Percentiles rank a stretch among this genome's conserved stretches.
These are phyloP conservation scores for Echeneis naucrates DNA, from an alignment of 2,797 vertebrate genomes.

Conservation along the genomic window DNA sequence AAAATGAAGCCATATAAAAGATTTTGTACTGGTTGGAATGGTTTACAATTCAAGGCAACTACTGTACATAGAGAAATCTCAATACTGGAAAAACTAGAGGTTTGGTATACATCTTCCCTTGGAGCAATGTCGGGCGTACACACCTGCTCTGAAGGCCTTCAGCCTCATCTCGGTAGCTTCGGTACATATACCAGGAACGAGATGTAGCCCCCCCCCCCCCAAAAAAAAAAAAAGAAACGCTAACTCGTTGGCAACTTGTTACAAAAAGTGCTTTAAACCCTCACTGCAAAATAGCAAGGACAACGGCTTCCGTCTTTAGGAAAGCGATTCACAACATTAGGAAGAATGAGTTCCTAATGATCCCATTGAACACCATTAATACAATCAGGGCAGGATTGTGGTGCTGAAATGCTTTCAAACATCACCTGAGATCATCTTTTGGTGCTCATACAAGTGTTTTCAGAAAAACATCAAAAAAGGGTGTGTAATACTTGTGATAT, in stretches of 20 bases:
- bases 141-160: slow-evolving; percentile 61
- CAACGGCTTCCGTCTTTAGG: slow-evolving; percentile 70
- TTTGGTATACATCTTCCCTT: slow-evolving; percentile 63
- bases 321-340: slow-evolving; percentile 71
- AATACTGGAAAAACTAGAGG: slow-evolving; percentile 75
- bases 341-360: slow-evolving; percentile 74
- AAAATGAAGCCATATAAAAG: slow-evolving; percentile 86
- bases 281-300: slow-evolving; percentile 79
- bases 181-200: slow-evolving; percentile 71
- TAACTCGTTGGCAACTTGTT: slow-evolving; percentile 91
- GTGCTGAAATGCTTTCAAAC: slow-evolving; percentile 84
- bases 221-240: slow-evolving; percentile 83
- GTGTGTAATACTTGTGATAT: slow-evolving; percentile 75
- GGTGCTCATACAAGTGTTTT: slow-evolving; percentile 65
- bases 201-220: slow-evolving; percentile 87
- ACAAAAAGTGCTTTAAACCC: slow-evolving; percentile 95
- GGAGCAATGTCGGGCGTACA: slow-evolving; percentile 75
- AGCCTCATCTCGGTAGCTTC: slow-evolving; percentile 74
- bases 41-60: slow-evolving; percentile 86
- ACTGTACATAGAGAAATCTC: slow-evolving; percentile 73
- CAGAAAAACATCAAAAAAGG: slow-evolving; percentile 51
- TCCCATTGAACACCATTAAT: slow-evolving; percentile 69
- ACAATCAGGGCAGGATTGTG: slow-evolving; percentile 80
- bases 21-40: slow-evolving; percentile 81
- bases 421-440: slow-evolving; percentile 84